Conservation (phyloP, 1,140 invertebrate species). For the Oedothorax gibbosus region DNA sequence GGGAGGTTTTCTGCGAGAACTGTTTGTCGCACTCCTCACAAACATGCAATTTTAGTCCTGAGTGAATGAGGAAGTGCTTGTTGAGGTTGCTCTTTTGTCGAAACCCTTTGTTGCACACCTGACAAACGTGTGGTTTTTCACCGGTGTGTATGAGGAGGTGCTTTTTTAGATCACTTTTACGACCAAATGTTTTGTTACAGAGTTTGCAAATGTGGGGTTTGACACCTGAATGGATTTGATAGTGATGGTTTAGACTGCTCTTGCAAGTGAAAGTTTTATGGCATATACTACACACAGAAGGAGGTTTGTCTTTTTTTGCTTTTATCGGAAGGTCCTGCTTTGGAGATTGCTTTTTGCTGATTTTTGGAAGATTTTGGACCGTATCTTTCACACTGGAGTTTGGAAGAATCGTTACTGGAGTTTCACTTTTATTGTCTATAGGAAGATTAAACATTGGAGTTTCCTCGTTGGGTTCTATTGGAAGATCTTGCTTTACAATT, state of each 20-base stretch:
- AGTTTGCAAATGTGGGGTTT: neutral
- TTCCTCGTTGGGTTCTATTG: too few species aligned
- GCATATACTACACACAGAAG: neutral
- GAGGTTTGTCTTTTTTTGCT: neutral
- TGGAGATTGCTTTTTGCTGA: too few species aligned
- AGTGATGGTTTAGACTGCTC: neutral
- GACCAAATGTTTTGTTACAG: neutral
- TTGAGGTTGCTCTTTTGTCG: neutral
- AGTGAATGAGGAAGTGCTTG: neutral
- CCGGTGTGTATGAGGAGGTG: too few species aligned
- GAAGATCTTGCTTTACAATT: too few species aligned
- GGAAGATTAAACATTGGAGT: too few species aligned
- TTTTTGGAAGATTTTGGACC: too few species aligned
- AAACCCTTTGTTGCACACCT: neutral
- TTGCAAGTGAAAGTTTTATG: neutral
- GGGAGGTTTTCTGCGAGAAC: neutral
- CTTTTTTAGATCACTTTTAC: too few species aligned
- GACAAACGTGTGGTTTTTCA: too few species aligned
- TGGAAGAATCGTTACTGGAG: too few species aligned
- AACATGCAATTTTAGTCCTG: neutral
- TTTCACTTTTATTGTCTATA: too few species aligned
- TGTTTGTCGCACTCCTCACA: conserved; percentile 19
- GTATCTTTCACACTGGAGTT: too few species aligned
- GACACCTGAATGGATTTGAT: neutral
- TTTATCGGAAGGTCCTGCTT: too few species aligned